phyloP scores from a whole-genome alignment of 37 sponge, comb jelly and placozoan genomes.

The Mnemiopsis leidyi region DNA sequence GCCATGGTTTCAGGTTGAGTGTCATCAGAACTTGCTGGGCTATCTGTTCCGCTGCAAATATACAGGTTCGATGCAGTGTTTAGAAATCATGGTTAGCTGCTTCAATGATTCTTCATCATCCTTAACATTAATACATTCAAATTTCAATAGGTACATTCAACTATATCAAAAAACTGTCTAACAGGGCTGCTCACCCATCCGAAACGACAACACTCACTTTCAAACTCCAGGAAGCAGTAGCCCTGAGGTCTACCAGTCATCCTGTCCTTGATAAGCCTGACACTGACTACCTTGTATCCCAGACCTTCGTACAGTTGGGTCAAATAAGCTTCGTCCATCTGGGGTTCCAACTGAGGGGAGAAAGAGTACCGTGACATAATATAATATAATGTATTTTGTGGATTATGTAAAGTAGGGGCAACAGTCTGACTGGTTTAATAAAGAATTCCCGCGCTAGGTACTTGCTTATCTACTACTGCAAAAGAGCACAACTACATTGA shows the following conservation, averaged over 20 bases:
- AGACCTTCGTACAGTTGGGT: neutral
- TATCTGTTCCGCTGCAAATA: neutral
- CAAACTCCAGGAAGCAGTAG: conserved; percentile 55
- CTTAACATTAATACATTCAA: no score
- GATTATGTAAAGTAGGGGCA: neutral
- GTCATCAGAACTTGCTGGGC: conserved; percentile 31
- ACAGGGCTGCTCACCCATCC: no score
- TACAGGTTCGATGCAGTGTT: neutral
- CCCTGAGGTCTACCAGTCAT: conserved; percentile 38
- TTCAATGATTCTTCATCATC: no score
- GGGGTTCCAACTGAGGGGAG: neutral
- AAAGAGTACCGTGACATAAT: no score
- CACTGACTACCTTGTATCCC: conserved; percentile 30
- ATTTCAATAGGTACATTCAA: no score
- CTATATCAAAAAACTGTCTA: no score
- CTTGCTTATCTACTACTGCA: no score
- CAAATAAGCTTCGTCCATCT: conserved; percentile 1
- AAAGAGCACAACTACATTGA: no score
- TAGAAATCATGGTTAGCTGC: no score
- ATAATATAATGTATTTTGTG: no score
- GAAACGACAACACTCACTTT: no score
- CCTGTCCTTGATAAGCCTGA: conserved; percentile 22
- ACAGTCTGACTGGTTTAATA: neutral
- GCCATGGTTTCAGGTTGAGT: conserved; percentile 21
- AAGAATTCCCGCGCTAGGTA: no score